Evolutionary conservation across 23 tunicate species (phyloP), one percentile per base, ranked within the genome.

Genomic region (Styela clava): DNA sequence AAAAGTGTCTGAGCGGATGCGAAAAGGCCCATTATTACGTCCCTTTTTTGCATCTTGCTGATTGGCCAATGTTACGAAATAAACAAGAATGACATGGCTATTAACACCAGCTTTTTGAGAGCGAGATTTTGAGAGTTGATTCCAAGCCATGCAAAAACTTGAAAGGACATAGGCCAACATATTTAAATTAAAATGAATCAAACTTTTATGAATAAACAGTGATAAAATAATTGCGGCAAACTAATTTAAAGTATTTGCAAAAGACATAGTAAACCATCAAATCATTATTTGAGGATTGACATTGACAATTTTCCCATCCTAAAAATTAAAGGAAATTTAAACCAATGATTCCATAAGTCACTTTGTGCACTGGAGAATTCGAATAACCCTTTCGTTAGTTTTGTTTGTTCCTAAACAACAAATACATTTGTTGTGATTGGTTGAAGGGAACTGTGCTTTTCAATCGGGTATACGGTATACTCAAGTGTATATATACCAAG

Each of bases 121-220:
- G 25, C 23, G 44, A 5, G 25, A 33, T 24, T 29, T 37, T 35
- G 73, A 82, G 5, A 82, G 63, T 19, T 52, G 69, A 1, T 79
- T 84, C 93, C 93, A 88, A 32, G 93, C 93, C 24, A 34, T 31
- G 24, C 33, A 35, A 32, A 88, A 88, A 64, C 87, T 83, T 23
- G 30, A 31, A 1, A 88, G 32, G 68, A 88, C 80, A 61, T 78
- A n/a, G n/a, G n/a, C n/a, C n/a, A n/a, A 88, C 87, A 88, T 83
- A 79, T 88, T 88, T 31, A 83, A 63, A 52, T 64, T 69, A 23
- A 88, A 30, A 67, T 88, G 93, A 0, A 88, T 23, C 30, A 88
- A 78, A 33, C 62, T 69, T 5, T 44, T 56, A 28, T 88, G 93
- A 61, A 87, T 88, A 78, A 88, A 88, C 33, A 73, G 32, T 0